Base-by-base conservation (phyloP, 2,888 invertebrate species). In the Girardia tigrina region DNA sequence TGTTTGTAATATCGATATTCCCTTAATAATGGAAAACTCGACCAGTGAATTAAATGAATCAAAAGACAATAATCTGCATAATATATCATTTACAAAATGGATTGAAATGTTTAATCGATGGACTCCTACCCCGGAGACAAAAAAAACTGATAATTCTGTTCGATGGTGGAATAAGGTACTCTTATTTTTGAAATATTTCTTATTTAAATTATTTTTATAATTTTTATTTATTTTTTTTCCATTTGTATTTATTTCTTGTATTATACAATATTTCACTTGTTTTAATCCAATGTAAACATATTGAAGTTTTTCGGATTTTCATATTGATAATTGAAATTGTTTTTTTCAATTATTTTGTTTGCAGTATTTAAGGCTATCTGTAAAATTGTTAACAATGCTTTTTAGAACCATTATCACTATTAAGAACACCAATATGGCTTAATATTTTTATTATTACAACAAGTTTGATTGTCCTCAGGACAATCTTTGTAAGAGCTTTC, bases 1-100 rank as follows among this genome's bases (percentile, higher is more conserved):
- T 56, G 56, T 56, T 56, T 56, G 56, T n/a, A 56, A 56, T 56
- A 56, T 56, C n/a, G 56, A 56, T 56, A 56, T 56, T 56, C 56
- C 56, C n/a, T 20, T 56, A 12, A 56, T 56, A 12, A 56, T 6
- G 23, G 4, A n/a, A 56, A n/a, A 56, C 4, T 12, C n/a, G 2
- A 20, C 23, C 6, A 56, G 23, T 16, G 23, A 56, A 8, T 8
- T 12, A 8, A 12, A 12, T 36, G 8, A 8, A 16, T 36, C 36
- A 16, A 23, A 12, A 20, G 6, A 4, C 4, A 56, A 56, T n/a
- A 6, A 6, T 12, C n/a, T 56, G n/a, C n/a, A 6, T 56, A 12
- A n/a, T 2, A 56, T 16, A 23, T 16, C 4, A 20, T 56, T 56
- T 56, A 4, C n/a, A 16, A 56, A 56, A 2, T 56, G 56, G 56